These are phyloP conservation scores for Eledone cirrhosa DNA, from an alignment of 2,888 invertebrate genomes.

Conservation along the genomic window DNA sequence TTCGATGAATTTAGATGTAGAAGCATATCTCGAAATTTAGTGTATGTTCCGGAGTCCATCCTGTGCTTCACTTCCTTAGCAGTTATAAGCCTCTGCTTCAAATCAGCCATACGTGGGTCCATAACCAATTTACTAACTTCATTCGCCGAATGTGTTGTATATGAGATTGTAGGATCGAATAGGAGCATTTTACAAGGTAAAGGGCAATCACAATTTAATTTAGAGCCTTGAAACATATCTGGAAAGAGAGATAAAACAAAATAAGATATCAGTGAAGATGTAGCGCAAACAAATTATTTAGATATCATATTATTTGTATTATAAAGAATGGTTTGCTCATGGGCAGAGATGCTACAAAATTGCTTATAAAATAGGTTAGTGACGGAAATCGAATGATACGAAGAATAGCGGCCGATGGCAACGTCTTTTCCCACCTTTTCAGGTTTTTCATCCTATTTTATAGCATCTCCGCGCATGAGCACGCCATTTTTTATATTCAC, in stretches of 20 bases:
- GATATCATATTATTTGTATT: too few species aligned
- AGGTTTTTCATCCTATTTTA: too few species aligned
- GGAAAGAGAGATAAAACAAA: background rate
- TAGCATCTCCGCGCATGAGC: too few species aligned
- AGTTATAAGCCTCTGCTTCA: background rate
- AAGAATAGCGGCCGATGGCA: too few species aligned
- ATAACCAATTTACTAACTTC: background rate
- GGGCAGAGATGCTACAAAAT: too few species aligned
- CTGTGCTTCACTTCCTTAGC: constrained; percentile 16
- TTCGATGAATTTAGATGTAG: background rate
- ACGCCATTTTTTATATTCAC: too few species aligned
- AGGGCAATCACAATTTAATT: background rate
- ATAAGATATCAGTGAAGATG: background rate
- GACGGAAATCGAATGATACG: too few species aligned
- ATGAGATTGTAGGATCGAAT: background rate
- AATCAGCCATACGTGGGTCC: background rate
- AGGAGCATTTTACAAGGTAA: background rate
- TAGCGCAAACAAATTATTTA: too few species aligned
- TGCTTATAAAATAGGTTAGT: too few species aligned
- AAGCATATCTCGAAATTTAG: background rate
- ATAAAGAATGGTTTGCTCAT: too few species aligned
- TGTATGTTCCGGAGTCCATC: background rate
- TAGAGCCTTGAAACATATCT: background rate
- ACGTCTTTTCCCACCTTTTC: too few species aligned
- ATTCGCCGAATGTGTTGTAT: constrained; percentile 1